Evolutionary conservation across 2,113 vertebrate genomes (phyloP), one percentile per base, ranked within the genome.

Genomic region (Phylloscopus trochiloides): DNA sequence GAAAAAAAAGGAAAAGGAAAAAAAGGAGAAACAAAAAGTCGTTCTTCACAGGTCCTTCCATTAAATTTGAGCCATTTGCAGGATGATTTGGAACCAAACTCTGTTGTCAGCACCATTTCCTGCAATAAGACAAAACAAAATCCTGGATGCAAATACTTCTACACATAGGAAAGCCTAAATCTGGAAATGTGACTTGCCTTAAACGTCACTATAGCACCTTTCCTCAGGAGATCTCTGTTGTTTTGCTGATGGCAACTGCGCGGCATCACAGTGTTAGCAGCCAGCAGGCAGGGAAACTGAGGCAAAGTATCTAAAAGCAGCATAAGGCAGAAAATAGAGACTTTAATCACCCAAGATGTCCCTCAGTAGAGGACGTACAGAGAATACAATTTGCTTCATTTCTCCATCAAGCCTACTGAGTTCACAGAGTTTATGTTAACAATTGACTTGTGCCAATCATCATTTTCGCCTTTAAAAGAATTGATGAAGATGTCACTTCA

Each of bases 1-100:
- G 34, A 34, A 34, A 34, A 0, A 10, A 17, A 17, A 3, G 7
- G 4, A 31, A 13, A n/a, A 3, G 9, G 4, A 14, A 22, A 1
- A 17, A 12, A 6, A 2, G 1, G 10, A 20, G 6, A 42, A 32
- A 61, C 15, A 32, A 34, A 17, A 57, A 38, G 2, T 45, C 2
- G 16, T 18, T n/a, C 6, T 11, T 48, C 29, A 26, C 16, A 43
- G 15, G 36, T 76, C 9, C 21, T 82, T n/a, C 36, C 42, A 67
- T 57, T 15, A 62, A 74, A 72, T 58, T 19, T 50, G 38, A 85
- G 45, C 9, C 7, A 18, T 58, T 91, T 62, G 2, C 59, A 36
- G 59, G n/a, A 51, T n/a, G 12, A 62, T 90, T 83, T 93, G 51
- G 47, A 88, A 59, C 5, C 5, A 34, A 66, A 36, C 1, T 51